A percentile compares a stretch with the other conserved stretches of the same genome.
These are phyloP conservation scores for Microtus oregoni DNA, from an alignment of 2,113 vertebrate species.

Conservation along the genomic window DNA sequence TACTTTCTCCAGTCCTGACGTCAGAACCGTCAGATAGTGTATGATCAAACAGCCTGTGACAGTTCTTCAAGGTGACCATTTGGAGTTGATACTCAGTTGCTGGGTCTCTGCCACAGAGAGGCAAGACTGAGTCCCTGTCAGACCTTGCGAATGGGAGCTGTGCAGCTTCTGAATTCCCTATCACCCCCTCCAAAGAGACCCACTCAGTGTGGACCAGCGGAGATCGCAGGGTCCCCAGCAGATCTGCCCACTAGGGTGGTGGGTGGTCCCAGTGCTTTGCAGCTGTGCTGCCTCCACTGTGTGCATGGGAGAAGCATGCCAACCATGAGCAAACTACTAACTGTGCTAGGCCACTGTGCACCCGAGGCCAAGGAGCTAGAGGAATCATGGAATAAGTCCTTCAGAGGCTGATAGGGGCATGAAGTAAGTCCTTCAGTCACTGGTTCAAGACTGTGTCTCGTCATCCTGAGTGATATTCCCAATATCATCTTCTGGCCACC, in stretches of 20 bases:
- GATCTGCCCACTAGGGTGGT: background rate
- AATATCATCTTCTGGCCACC: background rate
- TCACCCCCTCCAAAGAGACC: background rate
- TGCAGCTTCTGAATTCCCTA: background rate
- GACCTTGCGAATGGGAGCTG: background rate
- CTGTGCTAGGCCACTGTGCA: rapidly evolving
- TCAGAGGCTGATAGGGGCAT: background rate
- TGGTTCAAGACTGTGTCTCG: background rate
- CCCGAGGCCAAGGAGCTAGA: background rate
- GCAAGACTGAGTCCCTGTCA: too few relatives aligned
- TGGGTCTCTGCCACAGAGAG: background rate
- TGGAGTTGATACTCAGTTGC: background rate
- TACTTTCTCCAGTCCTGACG: background rate
- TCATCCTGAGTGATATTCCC: rapidly evolving
- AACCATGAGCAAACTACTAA: background rate
- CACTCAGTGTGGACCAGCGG: background rate
- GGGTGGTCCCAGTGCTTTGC: background rate
- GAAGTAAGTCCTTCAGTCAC: background rate
- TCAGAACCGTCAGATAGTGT: background rate
- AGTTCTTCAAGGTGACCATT: background rate
- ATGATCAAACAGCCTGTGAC: background rate
- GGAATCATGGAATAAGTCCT: background rate
- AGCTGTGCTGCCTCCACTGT: background rate
- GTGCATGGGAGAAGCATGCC: background rate
- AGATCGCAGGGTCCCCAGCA: background rate